Percentiles rank a stretch among this genome's conserved stretches.
Evolutionary conservation across 2,797 vertebrate species (phyloP).

Genomic region (Neostethus bicornis): DNA sequence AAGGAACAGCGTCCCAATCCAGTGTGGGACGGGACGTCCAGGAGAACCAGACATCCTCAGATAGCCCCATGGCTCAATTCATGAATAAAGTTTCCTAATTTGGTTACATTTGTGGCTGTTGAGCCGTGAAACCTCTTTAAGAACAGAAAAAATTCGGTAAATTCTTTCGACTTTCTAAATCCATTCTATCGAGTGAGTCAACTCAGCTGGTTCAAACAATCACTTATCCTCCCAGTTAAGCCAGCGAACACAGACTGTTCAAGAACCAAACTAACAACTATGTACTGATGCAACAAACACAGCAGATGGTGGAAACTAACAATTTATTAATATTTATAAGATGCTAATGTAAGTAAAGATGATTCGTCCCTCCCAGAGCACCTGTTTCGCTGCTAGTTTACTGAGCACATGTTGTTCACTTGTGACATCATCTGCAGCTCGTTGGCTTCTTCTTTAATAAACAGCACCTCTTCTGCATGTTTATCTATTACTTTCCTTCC

Average conservation of each 20-base stretch:
- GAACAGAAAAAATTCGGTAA: slow-evolving; percentile 4
- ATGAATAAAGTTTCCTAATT: too few species aligned
- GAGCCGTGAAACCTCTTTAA: slow-evolving; percentile 1
- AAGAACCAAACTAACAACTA: slow-evolving; percentile 26
- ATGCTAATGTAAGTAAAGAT: slow-evolving; percentile 59
- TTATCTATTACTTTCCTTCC: not conserved
- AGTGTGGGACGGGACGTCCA: too few species aligned
- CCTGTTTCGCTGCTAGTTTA: too few species aligned
- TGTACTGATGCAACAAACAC: slow-evolving; percentile 25
- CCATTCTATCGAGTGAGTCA: slow-evolving; percentile 10
- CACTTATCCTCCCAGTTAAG: slow-evolving; percentile 30
- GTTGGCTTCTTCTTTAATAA: not conserved
- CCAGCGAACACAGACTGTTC: slow-evolving; percentile 33
- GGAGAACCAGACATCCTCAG: too few species aligned
- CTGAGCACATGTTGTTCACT: too few species aligned
- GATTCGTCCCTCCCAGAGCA: slow-evolving; percentile 41
- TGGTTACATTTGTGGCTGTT: slow-evolving; percentile 13
- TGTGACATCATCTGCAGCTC: slow-evolving; percentile 16
- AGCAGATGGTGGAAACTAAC: slow-evolving; percentile 62
- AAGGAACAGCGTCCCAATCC: too few species aligned
- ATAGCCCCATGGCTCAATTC: too few species aligned
- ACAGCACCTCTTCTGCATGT: not conserved
- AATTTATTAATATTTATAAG: slow-evolving; percentile 70
- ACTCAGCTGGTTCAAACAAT: not conserved
- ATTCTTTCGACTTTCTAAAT: not conserved